These are phyloP conservation scores for Philaethria dido DNA, from an alignment of 2,888 invertebrate species.

Conservation along the genomic window DNA sequence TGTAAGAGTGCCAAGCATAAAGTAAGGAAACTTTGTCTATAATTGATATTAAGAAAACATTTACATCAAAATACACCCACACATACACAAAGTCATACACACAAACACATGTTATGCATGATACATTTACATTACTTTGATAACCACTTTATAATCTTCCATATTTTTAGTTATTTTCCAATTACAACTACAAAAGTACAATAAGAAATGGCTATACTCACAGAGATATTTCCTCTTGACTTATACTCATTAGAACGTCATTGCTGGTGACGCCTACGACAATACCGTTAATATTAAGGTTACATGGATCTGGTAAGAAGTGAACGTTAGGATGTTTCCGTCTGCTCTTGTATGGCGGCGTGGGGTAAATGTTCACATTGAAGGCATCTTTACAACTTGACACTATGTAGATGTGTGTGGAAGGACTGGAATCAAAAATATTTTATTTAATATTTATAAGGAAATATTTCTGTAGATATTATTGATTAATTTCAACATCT, in stretches of 20 bases:
- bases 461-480: no score
- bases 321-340: constrained; percentile 85
- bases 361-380: constrained; percentile 92
- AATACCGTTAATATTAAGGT: constrained; percentile 90
- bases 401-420: constrained; percentile 89
- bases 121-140: no score
- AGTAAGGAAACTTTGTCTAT: no score
- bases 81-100: no score
- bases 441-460: not conserved
- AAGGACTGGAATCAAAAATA: constrained; percentile 72
- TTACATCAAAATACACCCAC: no score
- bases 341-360: constrained; percentile 87
- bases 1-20: no score
- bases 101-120: no score
- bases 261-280: constrained; percentile 91
- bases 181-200: not conserved
- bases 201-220: constrained; percentile 71
- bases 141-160: no score
- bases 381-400: constrained; percentile 91
- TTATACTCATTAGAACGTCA: constrained; percentile 92
- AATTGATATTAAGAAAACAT: no score
- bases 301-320: constrained; percentile 91
- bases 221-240: constrained; percentile 90
- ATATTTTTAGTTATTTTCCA: no score
- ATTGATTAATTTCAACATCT: no score